phyloP scores from a whole-genome alignment of 2,113 vertebrate species.

The Eulemur macaco region DNA sequence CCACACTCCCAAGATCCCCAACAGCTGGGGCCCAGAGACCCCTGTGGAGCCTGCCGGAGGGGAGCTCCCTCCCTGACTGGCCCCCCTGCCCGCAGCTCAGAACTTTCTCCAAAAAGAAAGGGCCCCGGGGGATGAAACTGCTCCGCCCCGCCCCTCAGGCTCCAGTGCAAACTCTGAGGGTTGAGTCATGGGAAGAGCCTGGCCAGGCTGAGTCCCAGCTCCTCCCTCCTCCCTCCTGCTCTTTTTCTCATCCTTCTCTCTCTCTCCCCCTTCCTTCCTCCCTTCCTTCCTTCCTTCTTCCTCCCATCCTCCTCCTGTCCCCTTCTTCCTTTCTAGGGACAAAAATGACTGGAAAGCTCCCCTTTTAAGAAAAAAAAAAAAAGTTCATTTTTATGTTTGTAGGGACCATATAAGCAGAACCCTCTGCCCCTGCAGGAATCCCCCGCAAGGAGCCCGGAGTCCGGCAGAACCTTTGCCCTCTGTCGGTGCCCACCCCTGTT shows the following conservation, averaged over 20 bases:
- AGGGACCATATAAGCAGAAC: background rate
- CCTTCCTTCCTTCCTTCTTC: background rate
- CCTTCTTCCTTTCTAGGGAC: background rate
- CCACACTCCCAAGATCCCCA: background rate
- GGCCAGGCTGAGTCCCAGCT: accelerated
- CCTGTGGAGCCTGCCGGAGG: background rate
- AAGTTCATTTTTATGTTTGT: background rate
- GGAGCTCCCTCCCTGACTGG: background rate
- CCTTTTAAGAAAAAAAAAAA: background rate
- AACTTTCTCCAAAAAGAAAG: constrained; percentile 70
- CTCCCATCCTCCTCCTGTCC: background rate
- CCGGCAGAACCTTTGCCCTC: background rate
- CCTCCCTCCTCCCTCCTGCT: background rate
- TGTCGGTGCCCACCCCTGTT: accelerated
- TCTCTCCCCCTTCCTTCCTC: background rate
- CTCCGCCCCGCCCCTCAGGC: constrained; percentile 30
- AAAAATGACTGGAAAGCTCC: constrained; percentile 46
- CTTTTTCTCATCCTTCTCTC: no score
- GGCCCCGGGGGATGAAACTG: constrained; percentile 68
- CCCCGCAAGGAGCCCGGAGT: background rate
- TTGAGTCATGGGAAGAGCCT: constrained; percentile 59
- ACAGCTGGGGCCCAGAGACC: background rate
- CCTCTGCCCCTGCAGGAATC: background rate
- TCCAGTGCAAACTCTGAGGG: accelerated
- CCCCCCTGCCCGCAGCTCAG: background rate